phyloP scores from a whole-genome alignment of 2,113 vertebrate genomes.

The Conger conger region DNA sequence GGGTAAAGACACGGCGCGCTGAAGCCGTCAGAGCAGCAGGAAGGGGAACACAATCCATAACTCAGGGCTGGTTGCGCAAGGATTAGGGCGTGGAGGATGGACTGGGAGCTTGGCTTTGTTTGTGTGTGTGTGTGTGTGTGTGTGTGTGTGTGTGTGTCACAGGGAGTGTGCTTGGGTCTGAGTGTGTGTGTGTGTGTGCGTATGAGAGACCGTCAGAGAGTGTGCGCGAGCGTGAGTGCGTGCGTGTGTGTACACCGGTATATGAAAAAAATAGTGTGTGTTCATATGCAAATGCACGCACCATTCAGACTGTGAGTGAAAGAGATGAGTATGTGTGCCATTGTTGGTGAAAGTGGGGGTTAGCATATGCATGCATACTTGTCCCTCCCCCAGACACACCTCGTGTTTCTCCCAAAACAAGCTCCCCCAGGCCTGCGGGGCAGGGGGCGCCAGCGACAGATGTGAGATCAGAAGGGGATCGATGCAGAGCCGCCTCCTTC shows the following conservation, averaged over 20 bases:
- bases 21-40: neutral
- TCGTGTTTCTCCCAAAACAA: neutral
- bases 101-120: neutral
- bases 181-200: no score
- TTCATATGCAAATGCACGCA: no score
- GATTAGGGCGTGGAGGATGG: neutral
- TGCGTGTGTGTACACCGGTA: no score
- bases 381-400: neutral
- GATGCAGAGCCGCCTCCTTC: neutral
- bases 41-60: neutral
- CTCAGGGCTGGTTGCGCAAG: neutral
- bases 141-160: no score
- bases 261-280: no score
- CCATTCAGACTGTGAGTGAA: no score
- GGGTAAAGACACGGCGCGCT: no score
- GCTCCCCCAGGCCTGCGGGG: neutral
- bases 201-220: no score
- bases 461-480: neutral
- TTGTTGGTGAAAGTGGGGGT: neutral
- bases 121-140: no score
- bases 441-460: neutral
- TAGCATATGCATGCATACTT: neutral
- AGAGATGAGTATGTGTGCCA: neutral
- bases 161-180: no score
- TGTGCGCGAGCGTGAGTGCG: no score